phyloP scores from a whole-genome alignment of 2,888 invertebrate genomes.

The Pachymerium ferrugineum region DNA sequence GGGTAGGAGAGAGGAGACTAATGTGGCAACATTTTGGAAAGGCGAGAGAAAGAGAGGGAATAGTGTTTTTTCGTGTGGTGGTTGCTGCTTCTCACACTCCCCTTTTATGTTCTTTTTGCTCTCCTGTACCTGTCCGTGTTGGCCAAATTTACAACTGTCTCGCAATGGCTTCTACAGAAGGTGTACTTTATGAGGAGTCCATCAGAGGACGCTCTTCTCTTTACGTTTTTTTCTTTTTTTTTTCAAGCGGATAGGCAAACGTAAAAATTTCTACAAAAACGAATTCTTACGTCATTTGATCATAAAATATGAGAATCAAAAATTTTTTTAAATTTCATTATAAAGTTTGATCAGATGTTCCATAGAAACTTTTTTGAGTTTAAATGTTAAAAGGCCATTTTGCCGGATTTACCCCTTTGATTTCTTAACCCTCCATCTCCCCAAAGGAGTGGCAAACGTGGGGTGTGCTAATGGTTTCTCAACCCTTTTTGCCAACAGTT shows the following conservation, averaged over 20 bases:
- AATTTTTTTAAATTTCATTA: too few relatives aligned
- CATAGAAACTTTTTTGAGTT: too few relatives aligned
- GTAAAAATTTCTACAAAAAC: too few relatives aligned
- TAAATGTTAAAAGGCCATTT: neutral
- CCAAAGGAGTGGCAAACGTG: neutral
- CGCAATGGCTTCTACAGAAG: slow-evolving; percentile 12
- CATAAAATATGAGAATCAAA: too few relatives aligned
- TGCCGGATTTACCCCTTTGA: slow-evolving; percentile 16
- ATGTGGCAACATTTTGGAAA: slow-evolving; percentile 17
- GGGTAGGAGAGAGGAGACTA: neutral
- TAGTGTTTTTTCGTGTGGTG: slow-evolving; percentile 25
- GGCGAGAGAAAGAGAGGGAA: slow-evolving; percentile 22
- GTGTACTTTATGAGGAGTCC: slow-evolving; percentile 20
- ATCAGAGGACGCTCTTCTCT: neutral
- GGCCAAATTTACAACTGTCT: slow-evolving; percentile 10
- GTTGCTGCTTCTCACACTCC: slow-evolving; percentile 24
- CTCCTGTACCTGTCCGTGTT: slow-evolving; percentile 22
- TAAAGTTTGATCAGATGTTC: too few relatives aligned
- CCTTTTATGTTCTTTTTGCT: slow-evolving; percentile 27
- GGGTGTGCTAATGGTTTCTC: slow-evolving; percentile 6
- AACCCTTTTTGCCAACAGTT: slow-evolving; percentile 12
- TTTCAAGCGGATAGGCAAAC: neutral
- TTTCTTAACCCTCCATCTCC: neutral
- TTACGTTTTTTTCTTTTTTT: neutral
- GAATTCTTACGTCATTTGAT: too few relatives aligned